phyloP scores from a whole-genome alignment of 2,888 invertebrate species.

The Limnephilus marmoratus region DNA sequence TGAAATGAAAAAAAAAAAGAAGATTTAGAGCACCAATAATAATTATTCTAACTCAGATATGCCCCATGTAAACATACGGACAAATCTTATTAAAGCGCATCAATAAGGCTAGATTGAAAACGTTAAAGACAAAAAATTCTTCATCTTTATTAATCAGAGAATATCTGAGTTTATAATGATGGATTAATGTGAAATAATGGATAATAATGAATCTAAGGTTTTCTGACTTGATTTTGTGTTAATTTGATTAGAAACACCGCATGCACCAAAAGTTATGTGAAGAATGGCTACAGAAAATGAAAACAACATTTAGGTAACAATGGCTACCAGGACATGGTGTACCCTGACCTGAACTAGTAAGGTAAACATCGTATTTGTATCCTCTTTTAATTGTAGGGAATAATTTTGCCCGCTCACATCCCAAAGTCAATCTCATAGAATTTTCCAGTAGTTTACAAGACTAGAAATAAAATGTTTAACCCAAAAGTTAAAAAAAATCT shows the following conservation, averaged over 20 bases:
- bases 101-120: background rate
- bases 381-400: conserved; percentile 90
- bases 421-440: conserved; percentile 83
- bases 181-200: background rate
- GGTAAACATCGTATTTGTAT: conserved; percentile 89
- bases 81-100: background rate
- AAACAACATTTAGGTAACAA: conserved; percentile 55
- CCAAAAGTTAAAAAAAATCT: background rate
- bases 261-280: conserved; percentile 30
- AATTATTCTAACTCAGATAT: background rate
- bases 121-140: background rate
- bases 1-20: background rate
- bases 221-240: background rate
- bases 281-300: conserved; percentile 48
- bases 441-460: conserved; percentile 81
- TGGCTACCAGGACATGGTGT: conserved; percentile 52
- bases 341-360: conserved; percentile 90
- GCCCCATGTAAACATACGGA: background rate
- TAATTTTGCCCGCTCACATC: conserved; percentile 86
- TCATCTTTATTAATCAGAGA: background rate
- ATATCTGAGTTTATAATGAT: background rate
- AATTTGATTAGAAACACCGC: conserved; percentile 16
- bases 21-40: background rate
- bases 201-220: background rate
- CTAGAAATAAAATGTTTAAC: conserved; percentile 61